Conservation (phyloP, 2,888 invertebrate species). For the Drosophila neonasuta region DNA sequence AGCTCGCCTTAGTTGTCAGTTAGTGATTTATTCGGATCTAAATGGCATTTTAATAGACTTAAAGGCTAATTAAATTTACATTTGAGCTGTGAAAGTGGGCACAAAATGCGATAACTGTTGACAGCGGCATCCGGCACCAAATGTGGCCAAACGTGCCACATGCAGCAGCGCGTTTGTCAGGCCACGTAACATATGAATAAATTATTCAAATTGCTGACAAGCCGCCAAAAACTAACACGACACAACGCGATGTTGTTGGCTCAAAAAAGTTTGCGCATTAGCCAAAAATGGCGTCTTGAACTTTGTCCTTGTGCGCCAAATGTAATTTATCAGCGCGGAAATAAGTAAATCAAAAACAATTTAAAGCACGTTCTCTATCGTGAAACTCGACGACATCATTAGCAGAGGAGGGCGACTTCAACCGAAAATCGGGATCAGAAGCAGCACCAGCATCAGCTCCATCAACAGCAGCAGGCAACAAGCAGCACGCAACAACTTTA, state of each 20-base stretch:
- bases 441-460: constrained; percentile 3
- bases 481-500: constrained; percentile 55
- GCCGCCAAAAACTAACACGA: constrained; percentile 28
- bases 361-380: constrained; percentile 61
- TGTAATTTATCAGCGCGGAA: constrained; percentile 78
- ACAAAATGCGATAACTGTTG: constrained; percentile 40
- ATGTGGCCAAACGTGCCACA: constrained; percentile 46
- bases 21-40: constrained; percentile 53
- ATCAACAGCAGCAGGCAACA: constrained; percentile 3
- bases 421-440: constrained; percentile 9
- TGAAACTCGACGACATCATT: constrained; percentile 35
- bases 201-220: constrained; percentile 64
- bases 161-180: constrained; percentile 44
- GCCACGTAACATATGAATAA: constrained; percentile 76
- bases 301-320: constrained; percentile 66
- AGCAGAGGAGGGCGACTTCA: constrained; percentile 19
- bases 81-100: constrained; percentile 51
- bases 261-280: constrained; percentile 67
- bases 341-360: constrained; percentile 79
- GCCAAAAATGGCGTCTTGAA: constrained; percentile 66
- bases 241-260: constrained; percentile 2
- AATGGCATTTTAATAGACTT: constrained; percentile 69
- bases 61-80: constrained; percentile 69
- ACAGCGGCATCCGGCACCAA: constrained; percentile 30
- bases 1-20: constrained; percentile 24